Conservation (phyloP, 2,888 invertebrate species). For the Lycocerus yunnanus region DNA sequence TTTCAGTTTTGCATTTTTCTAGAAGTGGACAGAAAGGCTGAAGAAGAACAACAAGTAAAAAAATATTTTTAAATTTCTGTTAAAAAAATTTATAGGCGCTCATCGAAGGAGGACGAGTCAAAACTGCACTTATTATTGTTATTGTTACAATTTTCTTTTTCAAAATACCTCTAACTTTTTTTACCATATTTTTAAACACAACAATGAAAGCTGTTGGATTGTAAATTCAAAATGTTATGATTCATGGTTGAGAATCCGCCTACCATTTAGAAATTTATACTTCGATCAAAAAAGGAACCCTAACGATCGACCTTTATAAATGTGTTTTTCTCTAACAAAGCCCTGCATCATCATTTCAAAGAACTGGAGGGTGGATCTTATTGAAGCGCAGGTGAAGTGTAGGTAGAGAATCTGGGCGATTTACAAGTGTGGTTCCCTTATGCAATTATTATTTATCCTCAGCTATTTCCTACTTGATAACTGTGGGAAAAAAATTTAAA, state of each 20-base stretch:
- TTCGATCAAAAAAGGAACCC: constrained; percentile 20
- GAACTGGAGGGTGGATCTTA: constrained; percentile 15
- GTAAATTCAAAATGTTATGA: constrained; percentile 14
- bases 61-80: too few species aligned
- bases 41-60: too few species aligned
- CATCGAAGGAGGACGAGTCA: neutral
- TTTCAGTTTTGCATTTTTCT: too few species aligned
- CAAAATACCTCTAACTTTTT: neutral
- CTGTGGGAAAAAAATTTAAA: constrained; percentile 18
- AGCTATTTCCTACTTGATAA: constrained; percentile 10
- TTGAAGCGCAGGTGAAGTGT: constrained; percentile 27
- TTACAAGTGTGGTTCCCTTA: constrained; percentile 21
- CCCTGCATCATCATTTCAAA: constrained; percentile 10
- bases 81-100: too few species aligned
- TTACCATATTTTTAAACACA: neutral
- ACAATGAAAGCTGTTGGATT: neutral
- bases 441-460: constrained; percentile 19
- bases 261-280: constrained; percentile 21
- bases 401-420: constrained; percentile 6
- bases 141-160: neutral
- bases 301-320: constrained; percentile 25
- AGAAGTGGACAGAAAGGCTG: too few species aligned
- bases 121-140: neutral
- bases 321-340: constrained; percentile 20
- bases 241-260: constrained; percentile 15